These are phyloP conservation scores for Heteromyza rotundicornis DNA, from an alignment of 2,888 invertebrate species.

Conservation along the genomic window DNA sequence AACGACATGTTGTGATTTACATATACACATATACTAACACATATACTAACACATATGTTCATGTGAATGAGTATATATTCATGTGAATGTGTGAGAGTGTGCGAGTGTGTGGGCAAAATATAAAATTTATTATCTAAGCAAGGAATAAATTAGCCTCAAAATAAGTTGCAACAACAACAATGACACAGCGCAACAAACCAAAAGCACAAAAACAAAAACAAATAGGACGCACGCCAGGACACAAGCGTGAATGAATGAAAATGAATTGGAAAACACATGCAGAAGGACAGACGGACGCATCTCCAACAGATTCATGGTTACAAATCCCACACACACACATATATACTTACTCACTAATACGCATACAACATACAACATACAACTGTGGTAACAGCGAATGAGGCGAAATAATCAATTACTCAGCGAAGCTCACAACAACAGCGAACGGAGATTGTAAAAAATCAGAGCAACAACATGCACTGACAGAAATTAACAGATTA, in stretches of 20 bases:
- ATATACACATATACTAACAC: constrained; percentile 21
- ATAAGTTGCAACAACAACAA: constrained; percentile 33
- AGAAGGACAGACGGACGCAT: no score
- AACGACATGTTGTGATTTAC: constrained; percentile 50
- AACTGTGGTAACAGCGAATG: neutral
- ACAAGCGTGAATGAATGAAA: neutral
- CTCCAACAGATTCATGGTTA: no score
- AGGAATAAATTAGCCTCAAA: constrained; percentile 49
- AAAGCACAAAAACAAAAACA: neutral
- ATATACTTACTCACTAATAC: neutral
- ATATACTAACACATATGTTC: constrained; percentile 2
- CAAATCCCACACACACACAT: neutral
- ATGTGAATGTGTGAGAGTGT: neutral
- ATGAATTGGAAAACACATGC: neutral
- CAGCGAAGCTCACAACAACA: neutral
- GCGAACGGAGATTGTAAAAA: constrained; percentile 2
- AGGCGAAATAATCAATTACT: constrained; percentile 12
- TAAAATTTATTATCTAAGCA: constrained; percentile 51
- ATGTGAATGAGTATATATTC: neutral
- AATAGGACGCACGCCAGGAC: neutral
- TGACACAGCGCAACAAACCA: constrained; percentile 15
- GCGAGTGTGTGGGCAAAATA: constrained; percentile 34
- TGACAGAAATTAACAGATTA: no score
- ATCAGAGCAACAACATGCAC: neutral
- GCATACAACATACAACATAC: neutral